Conservation (phyloP, 1,140 invertebrate species). For the Paracyclopina nana region DNA sequence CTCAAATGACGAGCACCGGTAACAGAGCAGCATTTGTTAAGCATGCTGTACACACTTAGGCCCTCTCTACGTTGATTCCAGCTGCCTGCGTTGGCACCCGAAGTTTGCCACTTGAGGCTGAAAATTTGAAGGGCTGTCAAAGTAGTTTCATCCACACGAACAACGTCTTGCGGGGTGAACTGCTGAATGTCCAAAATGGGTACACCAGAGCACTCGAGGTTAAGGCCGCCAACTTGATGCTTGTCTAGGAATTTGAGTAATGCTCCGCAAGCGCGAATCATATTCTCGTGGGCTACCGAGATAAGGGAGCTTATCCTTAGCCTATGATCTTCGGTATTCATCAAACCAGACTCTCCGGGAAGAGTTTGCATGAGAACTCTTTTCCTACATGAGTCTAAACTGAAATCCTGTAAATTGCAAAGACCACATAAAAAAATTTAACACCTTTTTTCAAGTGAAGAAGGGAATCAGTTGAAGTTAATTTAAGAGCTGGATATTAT, state of each 20-base stretch:
- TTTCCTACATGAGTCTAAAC: too few relatives aligned
- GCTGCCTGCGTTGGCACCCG: conserved; percentile 5
- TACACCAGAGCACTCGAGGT: neutral
- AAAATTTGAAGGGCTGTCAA: conserved; percentile 5
- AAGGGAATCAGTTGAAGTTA: too few relatives aligned
- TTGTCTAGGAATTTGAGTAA: neutral
- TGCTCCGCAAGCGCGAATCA: conserved; percentile 4
- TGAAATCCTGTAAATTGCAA: neutral
- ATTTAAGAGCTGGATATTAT: too few relatives aligned
- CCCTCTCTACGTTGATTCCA: conserved; percentile 5
- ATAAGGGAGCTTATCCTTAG: too few relatives aligned
- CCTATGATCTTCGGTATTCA: too few relatives aligned
- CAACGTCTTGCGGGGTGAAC: neutral
- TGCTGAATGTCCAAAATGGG: neutral
- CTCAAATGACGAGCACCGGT: neutral
- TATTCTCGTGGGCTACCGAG: too few relatives aligned
- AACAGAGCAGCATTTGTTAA: conserved; percentile 2
- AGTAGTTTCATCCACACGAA: conserved; percentile 3
- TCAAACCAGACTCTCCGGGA: too few relatives aligned
- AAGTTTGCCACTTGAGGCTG: neutral
- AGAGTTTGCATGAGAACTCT: too few relatives aligned
- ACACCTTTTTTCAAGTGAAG: too few relatives aligned
- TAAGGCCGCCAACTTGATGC: too few relatives aligned
- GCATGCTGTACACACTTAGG: neutral
- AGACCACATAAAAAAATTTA: conserved; percentile 2